A percentile compares a stretch with the other conserved stretches of the same genome.
phyloP scores from a whole-genome alignment of 2,797 vertebrate species.

The Scyliorhinus canicula region DNA sequence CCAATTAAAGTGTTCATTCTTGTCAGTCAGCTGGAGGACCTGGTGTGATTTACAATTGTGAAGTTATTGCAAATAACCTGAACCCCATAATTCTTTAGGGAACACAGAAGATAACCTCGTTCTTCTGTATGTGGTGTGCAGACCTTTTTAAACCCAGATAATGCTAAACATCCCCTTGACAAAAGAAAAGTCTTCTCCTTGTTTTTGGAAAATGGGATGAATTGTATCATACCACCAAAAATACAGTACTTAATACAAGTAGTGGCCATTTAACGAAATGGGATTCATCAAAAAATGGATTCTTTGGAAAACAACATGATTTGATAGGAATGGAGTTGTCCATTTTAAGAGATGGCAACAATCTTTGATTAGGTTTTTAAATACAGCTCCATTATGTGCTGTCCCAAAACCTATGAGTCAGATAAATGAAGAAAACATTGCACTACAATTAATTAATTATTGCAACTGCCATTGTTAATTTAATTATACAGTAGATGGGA shows the following conservation, averaged over 20 bases:
- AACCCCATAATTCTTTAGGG: too few species aligned
- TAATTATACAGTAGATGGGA: constrained; percentile 16
- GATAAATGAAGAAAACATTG: not conserved
- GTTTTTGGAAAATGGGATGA: not conserved
- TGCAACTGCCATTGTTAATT: not conserved
- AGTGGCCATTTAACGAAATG: not conserved
- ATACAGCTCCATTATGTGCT: not conserved
- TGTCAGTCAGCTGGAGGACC: too few species aligned
- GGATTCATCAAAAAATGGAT: not conserved
- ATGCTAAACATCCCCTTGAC: too few species aligned
- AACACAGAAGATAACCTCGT: not conserved
- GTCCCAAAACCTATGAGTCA: not conserved
- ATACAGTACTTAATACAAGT: not conserved
- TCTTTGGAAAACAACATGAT: not conserved
- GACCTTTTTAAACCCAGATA: not conserved
- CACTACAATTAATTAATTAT: not conserved
- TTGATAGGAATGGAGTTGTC: not conserved
- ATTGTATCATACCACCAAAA: not conserved
- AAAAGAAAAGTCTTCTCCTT: not conserved
- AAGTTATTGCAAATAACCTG: too few species aligned
- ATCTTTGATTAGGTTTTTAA: not conserved
- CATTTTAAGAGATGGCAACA: not conserved
- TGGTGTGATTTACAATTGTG: too few species aligned
- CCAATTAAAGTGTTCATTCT: too few species aligned
- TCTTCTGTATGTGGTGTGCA: not conserved